Base-by-base conservation (phyloP, 2,888 invertebrate species). In the Lepas anatifera region DNA sequence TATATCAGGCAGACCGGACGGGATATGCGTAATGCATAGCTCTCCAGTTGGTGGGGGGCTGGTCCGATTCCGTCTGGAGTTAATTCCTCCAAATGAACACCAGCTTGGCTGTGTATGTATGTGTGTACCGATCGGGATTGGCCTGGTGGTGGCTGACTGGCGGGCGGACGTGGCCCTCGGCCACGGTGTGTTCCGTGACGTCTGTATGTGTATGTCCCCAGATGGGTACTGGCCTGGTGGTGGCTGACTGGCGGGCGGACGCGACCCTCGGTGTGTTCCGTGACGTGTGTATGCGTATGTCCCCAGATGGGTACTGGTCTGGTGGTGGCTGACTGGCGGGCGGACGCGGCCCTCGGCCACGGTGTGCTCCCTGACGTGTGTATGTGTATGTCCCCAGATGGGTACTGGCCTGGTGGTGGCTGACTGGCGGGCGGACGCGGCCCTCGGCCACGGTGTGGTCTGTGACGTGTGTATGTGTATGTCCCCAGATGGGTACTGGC, bases 391-490 rank as follows among this genome's bases (percentile, higher is more conserved):
- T 13, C 13, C 16, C 1, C 58, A 32, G 58, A 58, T 32, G 58
- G 58, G 58, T 7, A 32, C 32, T 25, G 58, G 58, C 22, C 3
- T 18, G 29, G 10, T 27, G 58, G 58, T 32, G 32, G 18, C 7
- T 18, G n/a, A 50, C 25, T 22, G 10, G 52, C 16, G 7, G 27
- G 0, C 58, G 84, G 10, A 79, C 83, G 58, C 81, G 83, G 74
- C 81, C 83, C 71, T 4, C 41, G 16, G 41, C 16, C 2, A 41
- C 41, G 83, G 83, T 7, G 76, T 80, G 2, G 80, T 81, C 16
- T 82, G 83, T 72, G 78, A 83, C 76, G 77, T 81, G 3, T 29
- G 69, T 84, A 41, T 85, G 85, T 13, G 77, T 8, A 22, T 11
- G 50, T 32, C 8, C 16, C 0, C 58, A 58, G 58, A 58, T 58